Evolutionary conservation across 2,113 vertebrate genomes (phyloP).

Genomic region (Entosphenus tridentatus): DNA sequence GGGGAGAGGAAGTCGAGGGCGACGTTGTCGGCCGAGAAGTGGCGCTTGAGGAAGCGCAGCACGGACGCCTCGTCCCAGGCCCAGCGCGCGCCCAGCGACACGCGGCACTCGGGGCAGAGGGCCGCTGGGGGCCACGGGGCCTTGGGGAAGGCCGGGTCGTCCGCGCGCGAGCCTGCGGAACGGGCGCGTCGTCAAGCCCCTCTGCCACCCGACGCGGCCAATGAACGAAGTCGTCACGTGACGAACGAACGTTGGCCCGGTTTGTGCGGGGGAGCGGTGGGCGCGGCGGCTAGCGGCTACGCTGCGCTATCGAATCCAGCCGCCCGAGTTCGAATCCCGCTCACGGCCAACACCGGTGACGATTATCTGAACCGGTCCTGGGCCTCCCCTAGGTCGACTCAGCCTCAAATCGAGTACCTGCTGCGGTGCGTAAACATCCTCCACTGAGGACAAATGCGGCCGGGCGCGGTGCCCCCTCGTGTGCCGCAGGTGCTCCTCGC

Average conservation of each 20-base stretch:
- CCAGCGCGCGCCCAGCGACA: slow-evolving; percentile 21
- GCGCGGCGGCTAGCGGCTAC: no score
- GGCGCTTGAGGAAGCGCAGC: slow-evolving; percentile 33
- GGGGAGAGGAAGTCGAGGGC: slow-evolving; percentile 18
- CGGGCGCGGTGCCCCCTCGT: no score
- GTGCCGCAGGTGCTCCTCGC: no score
- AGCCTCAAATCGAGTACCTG: no score
- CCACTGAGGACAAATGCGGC: no score
- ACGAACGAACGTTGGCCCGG: slow-evolving; percentile 26
- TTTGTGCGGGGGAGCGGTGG: no score
- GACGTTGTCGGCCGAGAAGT: slow-evolving; percentile 33
- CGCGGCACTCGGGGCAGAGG: slow-evolving; percentile 41
- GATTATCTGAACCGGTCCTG: no score
- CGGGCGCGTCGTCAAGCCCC: slow-evolving; percentile 57
- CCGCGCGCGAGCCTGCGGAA: slow-evolving; percentile 39
- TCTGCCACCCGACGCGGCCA: slow-evolving; percentile 59
- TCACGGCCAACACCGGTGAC: no score
- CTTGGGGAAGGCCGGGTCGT: slow-evolving; percentile 74
- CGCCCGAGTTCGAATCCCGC: no score
- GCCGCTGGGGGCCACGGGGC: slow-evolving; percentile 54
- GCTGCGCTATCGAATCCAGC: no score
- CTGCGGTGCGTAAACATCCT: no score
- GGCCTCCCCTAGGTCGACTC: no score
- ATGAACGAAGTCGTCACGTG: slow-evolving; percentile 13
- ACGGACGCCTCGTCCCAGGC: slow-evolving; percentile 27